phyloP scores from a whole-genome alignment of 2,888 invertebrate genomes.

The Physocephala rufipes region DNA sequence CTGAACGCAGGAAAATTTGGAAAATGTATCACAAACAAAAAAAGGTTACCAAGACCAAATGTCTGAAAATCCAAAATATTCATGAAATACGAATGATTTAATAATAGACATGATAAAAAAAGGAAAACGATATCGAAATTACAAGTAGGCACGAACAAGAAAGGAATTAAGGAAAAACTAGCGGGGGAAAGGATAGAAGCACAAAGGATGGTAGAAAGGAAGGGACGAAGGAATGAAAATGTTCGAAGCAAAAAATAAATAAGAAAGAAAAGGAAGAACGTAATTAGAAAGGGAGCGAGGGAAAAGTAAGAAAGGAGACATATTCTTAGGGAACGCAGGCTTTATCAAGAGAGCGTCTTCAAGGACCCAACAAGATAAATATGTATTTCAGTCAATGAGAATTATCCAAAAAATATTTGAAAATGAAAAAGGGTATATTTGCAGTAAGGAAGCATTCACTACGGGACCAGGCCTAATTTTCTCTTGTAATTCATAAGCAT shows the following conservation, averaged over 20 bases:
- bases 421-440: not conserved
- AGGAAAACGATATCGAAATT: not conserved
- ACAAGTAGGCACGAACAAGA: not conserved
- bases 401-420: no score
- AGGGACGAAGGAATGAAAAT: not conserved
- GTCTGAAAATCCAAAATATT: no score
- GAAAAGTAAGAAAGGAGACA: no score
- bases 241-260: conserved; percentile 9
- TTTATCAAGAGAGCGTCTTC: no score
- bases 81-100: conserved; percentile 1
- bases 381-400: no score
- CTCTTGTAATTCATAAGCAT: no score
- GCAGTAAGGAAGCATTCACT: not conserved
- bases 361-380: no score
- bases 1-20: not conserved
- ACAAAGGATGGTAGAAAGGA: not conserved
- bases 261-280: no score
- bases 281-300: no score
- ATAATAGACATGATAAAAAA: not conserved
- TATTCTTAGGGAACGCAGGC: no score
- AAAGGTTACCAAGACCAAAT: not conserved
- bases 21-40: no score
- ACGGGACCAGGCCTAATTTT: no score
- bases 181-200: not conserved
- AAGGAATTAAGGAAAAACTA: not conserved